phyloP scores from a whole-genome alignment of 1,140 invertebrate genomes.

The Diplogasteroides magnus region DNA sequence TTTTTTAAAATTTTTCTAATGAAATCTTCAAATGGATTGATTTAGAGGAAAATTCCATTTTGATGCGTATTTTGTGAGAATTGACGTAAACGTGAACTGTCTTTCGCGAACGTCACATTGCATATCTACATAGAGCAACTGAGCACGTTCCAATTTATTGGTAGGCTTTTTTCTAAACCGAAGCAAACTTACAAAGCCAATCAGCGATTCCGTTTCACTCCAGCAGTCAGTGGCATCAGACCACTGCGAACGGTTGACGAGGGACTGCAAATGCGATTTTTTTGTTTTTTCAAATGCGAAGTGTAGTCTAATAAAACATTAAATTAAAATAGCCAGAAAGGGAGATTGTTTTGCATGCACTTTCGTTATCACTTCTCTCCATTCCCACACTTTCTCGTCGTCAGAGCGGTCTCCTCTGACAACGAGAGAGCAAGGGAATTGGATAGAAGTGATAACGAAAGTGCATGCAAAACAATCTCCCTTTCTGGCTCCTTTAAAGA shows the following conservation, averaged over 20 bases:
- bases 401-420: too few relatives aligned
- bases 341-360: too few relatives aligned
- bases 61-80: too few relatives aligned
- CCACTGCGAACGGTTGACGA: conserved; percentile 59
- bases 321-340: too few relatives aligned
- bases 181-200: conserved; percentile 29
- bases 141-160: neutral
- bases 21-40: neutral
- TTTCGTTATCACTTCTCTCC: too few relatives aligned
- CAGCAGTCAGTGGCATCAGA: conserved; percentile 65
- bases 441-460: too few relatives aligned
- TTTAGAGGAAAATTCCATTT: too few relatives aligned
- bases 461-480: too few relatives aligned
- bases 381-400: too few relatives aligned
- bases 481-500: too few relatives aligned
- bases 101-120: neutral
- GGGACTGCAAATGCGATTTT: conserved; percentile 43
- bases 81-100: too few relatives aligned
- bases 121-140: neutral
- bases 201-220: conserved; percentile 65
- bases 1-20: neutral
- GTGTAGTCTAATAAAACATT: neutral
- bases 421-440: too few relatives aligned
- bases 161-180: neutral
- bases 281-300: neutral